A percentile compares a stretch with the other conserved stretches of the same genome.
Evolutionary conservation across 1,140 invertebrate species (phyloP).

Genomic region (Temnothorax nylanderi): DNA sequence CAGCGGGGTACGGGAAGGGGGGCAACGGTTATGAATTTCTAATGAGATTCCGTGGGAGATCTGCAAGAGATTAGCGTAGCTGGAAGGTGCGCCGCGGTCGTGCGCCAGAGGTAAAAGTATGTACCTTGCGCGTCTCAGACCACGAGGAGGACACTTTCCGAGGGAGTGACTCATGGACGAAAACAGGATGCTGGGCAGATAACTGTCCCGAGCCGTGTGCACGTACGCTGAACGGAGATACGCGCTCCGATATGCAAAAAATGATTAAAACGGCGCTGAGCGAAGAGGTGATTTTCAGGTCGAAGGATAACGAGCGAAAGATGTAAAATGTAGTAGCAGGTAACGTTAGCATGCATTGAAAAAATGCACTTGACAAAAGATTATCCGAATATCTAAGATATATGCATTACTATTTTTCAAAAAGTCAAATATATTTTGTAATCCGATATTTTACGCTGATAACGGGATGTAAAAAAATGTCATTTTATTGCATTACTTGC

Average conservation of each 20-base stretch:
- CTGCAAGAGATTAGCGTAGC: slow-evolving; percentile 85
- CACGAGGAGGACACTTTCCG: slow-evolving; percentile 69
- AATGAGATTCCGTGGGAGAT: slow-evolving; percentile 85
- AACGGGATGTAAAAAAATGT: neutral
- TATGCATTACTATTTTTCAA: neutral
- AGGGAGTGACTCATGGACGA: slow-evolving; percentile 75
- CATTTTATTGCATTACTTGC: neutral
- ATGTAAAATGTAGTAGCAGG: neutral
- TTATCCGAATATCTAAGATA: neutral
- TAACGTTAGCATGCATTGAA: slow-evolving; percentile 14
- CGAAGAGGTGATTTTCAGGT: slow-evolving; percentile 19
- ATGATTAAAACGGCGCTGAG: slow-evolving; percentile 48
- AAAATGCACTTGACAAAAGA: neutral
- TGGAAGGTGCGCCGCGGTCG: slow-evolving; percentile 66
- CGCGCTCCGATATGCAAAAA: slow-evolving; percentile 38
- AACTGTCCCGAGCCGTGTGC: slow-evolving; percentile 23
- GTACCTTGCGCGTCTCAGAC: slow-evolving; percentile 79
- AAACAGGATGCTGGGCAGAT: slow-evolving; percentile 68
- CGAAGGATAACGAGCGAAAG: slow-evolving; percentile 21
- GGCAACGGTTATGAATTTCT: slow-evolving; percentile 86
- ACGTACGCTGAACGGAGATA: slow-evolving; percentile 42
- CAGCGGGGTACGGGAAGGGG: slow-evolving; percentile 21
- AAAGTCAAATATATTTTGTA: no score
- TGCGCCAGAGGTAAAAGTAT: slow-evolving; percentile 76
- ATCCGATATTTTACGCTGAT: neutral